Evolutionary conservation across 2,113 vertebrate species (phyloP).

Genomic region (Paramormyrops kingsleyae): DNA sequence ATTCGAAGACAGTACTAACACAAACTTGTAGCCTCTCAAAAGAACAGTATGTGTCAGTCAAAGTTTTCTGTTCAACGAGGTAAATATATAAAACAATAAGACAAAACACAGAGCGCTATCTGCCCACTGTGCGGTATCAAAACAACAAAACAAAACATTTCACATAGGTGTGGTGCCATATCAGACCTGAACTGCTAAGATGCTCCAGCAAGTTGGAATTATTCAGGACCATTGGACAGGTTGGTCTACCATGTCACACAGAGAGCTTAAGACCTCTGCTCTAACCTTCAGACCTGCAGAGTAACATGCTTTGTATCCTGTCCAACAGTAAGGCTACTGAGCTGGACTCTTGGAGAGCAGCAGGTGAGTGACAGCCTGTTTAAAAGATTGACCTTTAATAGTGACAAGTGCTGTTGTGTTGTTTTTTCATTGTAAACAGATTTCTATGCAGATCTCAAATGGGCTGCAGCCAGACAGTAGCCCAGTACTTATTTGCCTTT

Average conservation of each 20-base stretch:
- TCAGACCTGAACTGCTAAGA: neutral
- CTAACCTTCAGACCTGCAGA: neutral
- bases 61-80: neutral
- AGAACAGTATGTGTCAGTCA: neutral
- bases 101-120: neutral
- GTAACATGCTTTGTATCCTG: neutral
- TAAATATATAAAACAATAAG: neutral
- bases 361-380: constrained; percentile 1
- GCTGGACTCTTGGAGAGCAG: neutral
- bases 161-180: neutral
- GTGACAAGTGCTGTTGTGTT: neutral
- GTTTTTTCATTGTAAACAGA: neutral
- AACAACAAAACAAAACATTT: neutral
- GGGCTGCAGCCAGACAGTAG: neutral
- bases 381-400: constrained; percentile 3
- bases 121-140: neutral
- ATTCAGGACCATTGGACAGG: neutral
- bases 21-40: neutral
- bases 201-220: neutral
- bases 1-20: neutral
- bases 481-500: neutral
- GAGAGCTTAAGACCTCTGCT: neutral
- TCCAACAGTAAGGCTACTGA: neutral
- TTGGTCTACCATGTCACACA: neutral
- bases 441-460: neutral